Conservation (phyloP, 2,888 invertebrate genomes). For the Himalopsyche tibetana region DNA sequence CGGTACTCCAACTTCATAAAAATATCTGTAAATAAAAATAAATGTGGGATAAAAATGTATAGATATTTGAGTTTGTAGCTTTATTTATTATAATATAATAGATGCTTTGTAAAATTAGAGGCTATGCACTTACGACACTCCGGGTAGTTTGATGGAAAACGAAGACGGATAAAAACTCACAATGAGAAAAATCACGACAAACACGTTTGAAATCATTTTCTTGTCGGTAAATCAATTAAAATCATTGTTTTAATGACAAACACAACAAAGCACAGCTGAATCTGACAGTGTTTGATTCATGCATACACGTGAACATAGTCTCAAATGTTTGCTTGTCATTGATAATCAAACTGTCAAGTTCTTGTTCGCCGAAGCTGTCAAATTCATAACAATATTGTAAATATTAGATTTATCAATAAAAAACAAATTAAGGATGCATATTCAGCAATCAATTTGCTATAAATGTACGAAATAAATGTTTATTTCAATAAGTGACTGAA, state of each 20-base stretch:
- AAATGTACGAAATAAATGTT: no score
- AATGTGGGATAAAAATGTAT: not conserved
- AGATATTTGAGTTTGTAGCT: not conserved
- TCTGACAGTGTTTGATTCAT: not conserved
- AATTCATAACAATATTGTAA: no score
- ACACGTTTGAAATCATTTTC: not conserved
- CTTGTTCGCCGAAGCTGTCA: no score
- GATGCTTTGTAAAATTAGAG: no score
- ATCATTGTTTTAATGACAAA: not conserved
- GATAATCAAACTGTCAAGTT: no score
- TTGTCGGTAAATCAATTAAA: not conserved
- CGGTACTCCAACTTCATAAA: slow-evolving; percentile 30
- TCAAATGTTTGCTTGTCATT: no score
- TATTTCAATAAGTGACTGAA: no score
- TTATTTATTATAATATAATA: no score
- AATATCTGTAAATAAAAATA: slow-evolving; percentile 12
- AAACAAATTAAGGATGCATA: no score
- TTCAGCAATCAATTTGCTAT: no score
- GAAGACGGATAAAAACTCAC: not conserved
- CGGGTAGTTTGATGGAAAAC: not conserved
- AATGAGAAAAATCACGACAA: not conserved
- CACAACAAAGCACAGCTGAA: slow-evolving; percentile 30
- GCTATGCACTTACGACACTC: slow-evolving; percentile 18
- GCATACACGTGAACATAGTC: not conserved
- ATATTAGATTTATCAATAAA: no score